Conservation (phyloP, 1,140 invertebrate genomes). For the Drusus annulatus region DNA sequence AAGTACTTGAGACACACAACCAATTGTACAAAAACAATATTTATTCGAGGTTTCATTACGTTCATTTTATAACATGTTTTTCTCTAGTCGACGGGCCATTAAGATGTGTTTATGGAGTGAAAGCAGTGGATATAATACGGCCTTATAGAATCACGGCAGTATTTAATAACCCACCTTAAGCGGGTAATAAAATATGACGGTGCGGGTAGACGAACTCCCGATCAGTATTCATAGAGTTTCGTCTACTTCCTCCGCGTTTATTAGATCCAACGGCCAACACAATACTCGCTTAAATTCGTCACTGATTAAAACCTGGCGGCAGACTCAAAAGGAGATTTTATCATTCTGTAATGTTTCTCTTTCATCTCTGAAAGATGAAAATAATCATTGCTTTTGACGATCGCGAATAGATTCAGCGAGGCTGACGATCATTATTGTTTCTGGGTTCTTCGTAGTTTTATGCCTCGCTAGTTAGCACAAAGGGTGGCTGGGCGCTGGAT, state of each 20-base stretch:
- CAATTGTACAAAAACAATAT: not conserved
- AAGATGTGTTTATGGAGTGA: not conserved
- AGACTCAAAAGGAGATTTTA: no score
- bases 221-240: conserved; percentile 17
- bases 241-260: conserved; percentile 8
- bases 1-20: not conserved
- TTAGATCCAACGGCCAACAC: conserved; percentile 5
- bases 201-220: conserved; percentile 1
- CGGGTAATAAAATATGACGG: conserved; percentile 23
- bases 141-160: not conserved
- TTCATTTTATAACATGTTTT: conserved; percentile 14
- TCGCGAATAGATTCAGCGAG: no score
- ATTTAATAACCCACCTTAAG: conserved; percentile 29
- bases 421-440: no score
- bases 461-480: no score
- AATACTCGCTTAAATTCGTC: no score
- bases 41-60: no score
- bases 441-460: no score
- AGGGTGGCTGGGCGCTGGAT: no score
- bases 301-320: no score
- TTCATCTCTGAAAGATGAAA: not conserved
- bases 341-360: not conserved
- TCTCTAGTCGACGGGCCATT: not conserved
- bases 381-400: no score
- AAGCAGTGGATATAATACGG: conserved; percentile 10